Conservation (phyloP, 2,113 vertebrate species). For the Sciurus niger region DNA sequence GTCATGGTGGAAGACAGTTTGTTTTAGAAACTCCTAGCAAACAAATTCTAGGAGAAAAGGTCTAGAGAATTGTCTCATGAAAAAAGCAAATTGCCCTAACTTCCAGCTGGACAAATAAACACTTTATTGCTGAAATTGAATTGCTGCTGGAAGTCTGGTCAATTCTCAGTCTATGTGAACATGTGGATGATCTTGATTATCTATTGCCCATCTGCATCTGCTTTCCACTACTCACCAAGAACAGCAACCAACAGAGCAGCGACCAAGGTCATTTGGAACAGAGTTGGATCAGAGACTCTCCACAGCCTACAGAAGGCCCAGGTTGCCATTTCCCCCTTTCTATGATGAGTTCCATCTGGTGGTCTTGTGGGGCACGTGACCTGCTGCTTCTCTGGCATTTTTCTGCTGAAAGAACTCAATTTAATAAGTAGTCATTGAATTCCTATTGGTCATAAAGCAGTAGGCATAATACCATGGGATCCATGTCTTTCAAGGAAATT, state of each 20-base stretch:
- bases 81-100: constrained; percentile 27
- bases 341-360: background rate
- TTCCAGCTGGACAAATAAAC: constrained; percentile 10
- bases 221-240: constrained; percentile 75
- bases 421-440: constrained; percentile 45
- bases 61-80: background rate
- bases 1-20: background rate
- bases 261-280: constrained; percentile 67
- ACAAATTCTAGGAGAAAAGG: background rate
- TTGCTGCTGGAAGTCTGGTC: background rate
- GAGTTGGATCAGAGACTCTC: background rate
- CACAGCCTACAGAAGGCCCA: constrained; percentile 7
- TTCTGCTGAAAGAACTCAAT: constrained; percentile 67
- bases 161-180: background rate
- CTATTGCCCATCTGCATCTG: background rate
- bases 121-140: background rate
- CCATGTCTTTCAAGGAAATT: background rate
- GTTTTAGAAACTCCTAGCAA: constrained; percentile 18
- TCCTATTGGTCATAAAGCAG: background rate
- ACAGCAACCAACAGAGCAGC: constrained; percentile 65
- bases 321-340: background rate
- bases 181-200: background rate
- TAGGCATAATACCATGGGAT: background rate
- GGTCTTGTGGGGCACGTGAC: background rate
- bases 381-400: background rate